Conservation (phyloP, 1,140 invertebrate species). For the Latrodectus geometricus region DNA sequence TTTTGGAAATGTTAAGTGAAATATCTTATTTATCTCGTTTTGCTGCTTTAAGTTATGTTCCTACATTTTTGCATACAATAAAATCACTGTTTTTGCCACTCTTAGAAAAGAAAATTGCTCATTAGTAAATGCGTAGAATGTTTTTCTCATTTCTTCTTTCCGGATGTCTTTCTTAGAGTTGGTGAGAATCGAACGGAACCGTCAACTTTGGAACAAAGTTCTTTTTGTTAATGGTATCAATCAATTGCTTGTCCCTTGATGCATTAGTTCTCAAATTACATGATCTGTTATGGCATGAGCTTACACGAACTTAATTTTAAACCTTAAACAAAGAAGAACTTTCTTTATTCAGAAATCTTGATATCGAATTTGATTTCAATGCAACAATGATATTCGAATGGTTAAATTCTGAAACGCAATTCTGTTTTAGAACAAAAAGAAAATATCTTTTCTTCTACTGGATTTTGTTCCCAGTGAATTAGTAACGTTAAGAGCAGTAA, state of each 20-base stretch:
- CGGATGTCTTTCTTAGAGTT: not conserved
- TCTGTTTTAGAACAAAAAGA: too few relatives aligned
- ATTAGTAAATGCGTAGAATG: not conserved
- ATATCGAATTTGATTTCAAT: too few relatives aligned
- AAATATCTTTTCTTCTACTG: too few relatives aligned
- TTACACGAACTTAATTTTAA: not conserved
- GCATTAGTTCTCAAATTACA: not conserved
- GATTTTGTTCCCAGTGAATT: too few relatives aligned
- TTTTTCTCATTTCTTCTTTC: not conserved
- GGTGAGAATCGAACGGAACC: not conserved
- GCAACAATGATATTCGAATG: too few relatives aligned
- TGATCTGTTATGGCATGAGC: not conserved
- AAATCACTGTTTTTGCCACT: not conserved
- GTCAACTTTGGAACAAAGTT: not conserved
- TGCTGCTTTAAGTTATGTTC: not conserved
- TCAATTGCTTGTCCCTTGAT: not conserved
- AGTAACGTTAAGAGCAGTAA: too few relatives aligned
- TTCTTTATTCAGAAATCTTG: not conserved
- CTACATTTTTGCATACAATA: not conserved
- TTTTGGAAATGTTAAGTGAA: not conserved
- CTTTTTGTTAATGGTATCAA: not conserved
- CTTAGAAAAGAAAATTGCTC: not conserved
- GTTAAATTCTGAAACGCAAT: too few relatives aligned
- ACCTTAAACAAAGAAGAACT: not conserved
- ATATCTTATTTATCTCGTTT: not conserved